A percentile compares a stretch with the other conserved stretches of the same genome.
Conservation (phyloP, 2,113 vertebrate genomes). For the Tautogolabrus adspersus region DNA sequence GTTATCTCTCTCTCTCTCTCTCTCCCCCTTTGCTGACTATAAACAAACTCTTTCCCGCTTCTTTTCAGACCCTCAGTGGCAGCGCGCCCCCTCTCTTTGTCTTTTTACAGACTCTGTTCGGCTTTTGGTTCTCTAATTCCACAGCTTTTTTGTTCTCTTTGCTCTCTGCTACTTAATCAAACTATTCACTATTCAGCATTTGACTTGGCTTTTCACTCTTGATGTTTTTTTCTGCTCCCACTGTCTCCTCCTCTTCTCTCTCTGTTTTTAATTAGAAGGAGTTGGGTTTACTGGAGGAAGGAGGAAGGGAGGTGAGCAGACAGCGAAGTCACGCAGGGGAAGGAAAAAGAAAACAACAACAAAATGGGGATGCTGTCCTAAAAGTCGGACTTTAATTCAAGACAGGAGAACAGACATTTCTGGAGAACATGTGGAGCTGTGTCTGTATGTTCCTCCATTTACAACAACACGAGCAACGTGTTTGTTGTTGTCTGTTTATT, state of each 20-base stretch:
- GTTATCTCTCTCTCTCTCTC: conserved; percentile 67
- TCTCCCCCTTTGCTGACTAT: conserved; percentile 51
- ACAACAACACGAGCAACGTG: neutral
- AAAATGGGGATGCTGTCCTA: conserved; percentile 29
- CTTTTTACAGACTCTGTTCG: neutral
- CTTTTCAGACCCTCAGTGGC: conserved; percentile 34
- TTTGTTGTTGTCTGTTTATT: neutral
- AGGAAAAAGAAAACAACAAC: conserved; percentile 42
- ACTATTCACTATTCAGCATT: conserved; percentile 18
- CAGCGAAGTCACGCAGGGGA: conserved; percentile 8
- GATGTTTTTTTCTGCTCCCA: conserved; percentile 1
- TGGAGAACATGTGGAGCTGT: neutral
- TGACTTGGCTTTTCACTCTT: neutral
- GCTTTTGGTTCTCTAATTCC: conserved; percentile 32
- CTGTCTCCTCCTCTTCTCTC: neutral
- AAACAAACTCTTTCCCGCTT: conserved; percentile 68
- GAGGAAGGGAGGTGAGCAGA: conserved; percentile 46
- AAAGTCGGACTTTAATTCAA: conserved; percentile 62
- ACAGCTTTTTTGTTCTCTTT: neutral
- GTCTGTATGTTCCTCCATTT: neutral
- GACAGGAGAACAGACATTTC: conserved; percentile 17
- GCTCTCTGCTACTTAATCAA: neutral
- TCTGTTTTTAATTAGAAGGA: conserved; percentile 43
- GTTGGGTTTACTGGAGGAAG: conserved; percentile 21
- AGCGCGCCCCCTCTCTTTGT: neutral